phyloP scores from a whole-genome alignment of 2,888 invertebrate genomes.

The Eretmocerus hayati region DNA sequence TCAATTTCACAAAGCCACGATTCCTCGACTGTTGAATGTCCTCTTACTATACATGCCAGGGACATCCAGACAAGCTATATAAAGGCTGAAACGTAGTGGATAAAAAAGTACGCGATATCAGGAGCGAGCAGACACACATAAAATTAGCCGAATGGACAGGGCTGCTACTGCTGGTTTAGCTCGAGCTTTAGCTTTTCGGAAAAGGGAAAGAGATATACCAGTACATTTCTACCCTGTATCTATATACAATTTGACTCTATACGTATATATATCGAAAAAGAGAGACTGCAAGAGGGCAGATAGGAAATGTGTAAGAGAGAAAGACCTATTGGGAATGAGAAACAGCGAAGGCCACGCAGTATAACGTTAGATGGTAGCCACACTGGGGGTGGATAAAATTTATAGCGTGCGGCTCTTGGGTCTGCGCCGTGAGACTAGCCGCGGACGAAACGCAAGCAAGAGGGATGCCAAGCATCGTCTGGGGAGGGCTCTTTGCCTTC shows the following conservation, averaged over 20 bases:
- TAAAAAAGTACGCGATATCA: no score
- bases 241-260: no score
- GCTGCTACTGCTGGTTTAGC: no score
- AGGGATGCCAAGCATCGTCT: constrained; percentile 11
- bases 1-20: no score
- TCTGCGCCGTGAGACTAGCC: neutral
- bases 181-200: no score
- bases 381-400: constrained; percentile 38
- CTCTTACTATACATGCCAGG: no score
- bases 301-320: constrained; percentile 7
- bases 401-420: constrained; percentile 35
- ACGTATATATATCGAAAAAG: neutral
- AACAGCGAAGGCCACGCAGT: constrained; percentile 20
- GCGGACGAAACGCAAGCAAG: constrained; percentile 16
- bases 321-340: constrained; percentile 5
- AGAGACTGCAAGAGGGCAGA: constrained; percentile 16
- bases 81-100: no score
- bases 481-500: constrained; percentile 33
- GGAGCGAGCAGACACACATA: neutral
- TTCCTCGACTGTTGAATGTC: no score
- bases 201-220: neutral
- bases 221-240: neutral
- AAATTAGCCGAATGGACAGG: constrained; percentile 10
- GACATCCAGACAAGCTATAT: no score
- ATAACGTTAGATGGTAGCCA: no score